Base-by-base conservation (phyloP, 2,113 vertebrate species). In the Notechis scutatus region DNA sequence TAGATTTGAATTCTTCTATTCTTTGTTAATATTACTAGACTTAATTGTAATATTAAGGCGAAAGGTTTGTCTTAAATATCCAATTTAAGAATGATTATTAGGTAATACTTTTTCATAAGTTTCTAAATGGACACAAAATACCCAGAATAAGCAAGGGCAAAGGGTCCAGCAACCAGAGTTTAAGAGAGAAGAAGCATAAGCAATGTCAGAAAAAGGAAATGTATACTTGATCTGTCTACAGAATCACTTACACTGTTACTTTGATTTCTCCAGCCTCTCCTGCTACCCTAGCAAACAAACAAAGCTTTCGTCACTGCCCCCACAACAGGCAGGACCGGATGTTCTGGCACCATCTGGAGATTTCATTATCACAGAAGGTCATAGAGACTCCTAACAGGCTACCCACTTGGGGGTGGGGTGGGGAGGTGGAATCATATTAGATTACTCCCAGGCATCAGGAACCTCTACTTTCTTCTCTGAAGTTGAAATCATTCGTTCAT, bases 321-420 rank as follows among this genome's bases (percentile, higher is more conserved):
- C 81, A 55, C 57, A 93, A 88, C 85, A 92, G 54, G 39, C 52
- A 81, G 2, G 42, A 96, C 34, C 92, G 95, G 92, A 96, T 97
- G 97, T 96, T 96, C 95, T 95, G 96, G 96, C 97, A 95, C 95
- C 97, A 98, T 96, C 97, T 97, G 97, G 96, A 97, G 96, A 98
- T 97, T 97, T 97, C 98, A 98, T 98, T 98, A 98, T 95, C 93
- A 55, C 69, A 90, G 87, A 87, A 94, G 88, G 93, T 92, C 91
- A 50, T 57, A 90, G 88, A 87, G 50, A 90, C 91, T 50, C 56
- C 47, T 55, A 87, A 81, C 85, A 87, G 57, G 42, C 74, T 50
- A 81, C 91, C 88, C 55, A 39, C 23, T 29, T 23, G 14, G 55
- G 64, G 47, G 87, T 26, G 18, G 47, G 54, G n/a, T 52, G 55